Conservation (phyloP, 2,888 invertebrate species). For the Sthenelais limicola region DNA sequence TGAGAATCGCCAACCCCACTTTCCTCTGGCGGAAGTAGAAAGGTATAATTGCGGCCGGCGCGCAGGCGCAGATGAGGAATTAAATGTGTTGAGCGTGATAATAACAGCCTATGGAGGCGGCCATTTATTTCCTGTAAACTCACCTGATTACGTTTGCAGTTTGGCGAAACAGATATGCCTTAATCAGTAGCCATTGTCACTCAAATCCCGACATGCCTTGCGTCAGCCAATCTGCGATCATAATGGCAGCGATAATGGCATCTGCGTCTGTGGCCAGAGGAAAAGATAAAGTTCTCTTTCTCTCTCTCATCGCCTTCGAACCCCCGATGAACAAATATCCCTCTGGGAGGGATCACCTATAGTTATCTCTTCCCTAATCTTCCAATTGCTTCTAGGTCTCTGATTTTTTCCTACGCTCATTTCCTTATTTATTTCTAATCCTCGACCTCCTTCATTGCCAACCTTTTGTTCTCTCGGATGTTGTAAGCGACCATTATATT, state of each 20-base stretch:
- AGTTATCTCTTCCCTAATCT: too few relatives aligned
- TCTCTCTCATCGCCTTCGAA: neutral
- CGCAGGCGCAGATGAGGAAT: neutral
- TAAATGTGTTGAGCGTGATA: slow-evolving; percentile 1
- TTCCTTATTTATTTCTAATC: too few relatives aligned
- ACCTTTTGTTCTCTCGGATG: too few relatives aligned
- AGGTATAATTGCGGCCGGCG: neutral
- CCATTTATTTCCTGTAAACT: neutral
- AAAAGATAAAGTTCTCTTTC: neutral
- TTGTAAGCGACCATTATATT: too few relatives aligned
- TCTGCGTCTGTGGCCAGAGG: neutral
- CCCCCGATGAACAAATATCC: too few relatives aligned
- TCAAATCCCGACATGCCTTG: neutral
- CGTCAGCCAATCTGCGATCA: slow-evolving; percentile 9
- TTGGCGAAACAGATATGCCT: slow-evolving; percentile 36
- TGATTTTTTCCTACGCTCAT: too few relatives aligned
- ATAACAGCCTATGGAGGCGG: neutral
- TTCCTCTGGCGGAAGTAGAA: too few relatives aligned
- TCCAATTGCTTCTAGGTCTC: too few relatives aligned
- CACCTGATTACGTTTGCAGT: slow-evolving; percentile 30
- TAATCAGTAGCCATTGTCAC: slow-evolving; percentile 29
- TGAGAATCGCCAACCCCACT: too few relatives aligned
- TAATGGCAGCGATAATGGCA: slow-evolving; percentile 27
- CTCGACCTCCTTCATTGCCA: too few relatives aligned
- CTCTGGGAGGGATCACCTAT: too few relatives aligned